Evolutionary conservation across 2,797 vertebrate genomes (phyloP).

Genomic region (Propithecus deckenii): DNA sequence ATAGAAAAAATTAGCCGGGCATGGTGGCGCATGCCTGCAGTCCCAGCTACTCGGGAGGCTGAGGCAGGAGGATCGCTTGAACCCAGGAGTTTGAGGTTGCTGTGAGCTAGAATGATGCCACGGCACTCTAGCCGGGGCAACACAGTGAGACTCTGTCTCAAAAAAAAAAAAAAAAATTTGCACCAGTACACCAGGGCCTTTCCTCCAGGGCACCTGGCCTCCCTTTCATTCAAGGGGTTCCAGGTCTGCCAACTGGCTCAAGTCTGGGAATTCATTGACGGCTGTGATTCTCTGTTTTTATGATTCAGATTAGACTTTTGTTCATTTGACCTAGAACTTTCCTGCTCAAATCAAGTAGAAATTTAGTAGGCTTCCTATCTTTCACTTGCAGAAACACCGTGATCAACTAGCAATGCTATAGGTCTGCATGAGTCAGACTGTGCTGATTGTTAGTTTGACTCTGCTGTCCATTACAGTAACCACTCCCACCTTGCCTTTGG

Average conservation of each 20-base stretch:
- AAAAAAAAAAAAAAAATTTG: neutral
- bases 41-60: too few relatives aligned
- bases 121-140: too few relatives aligned
- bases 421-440: neutral
- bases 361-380: neutral
- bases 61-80: too few relatives aligned
- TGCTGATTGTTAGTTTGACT: neutral
- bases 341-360: neutral
- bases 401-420: neutral
- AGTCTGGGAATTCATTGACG: neutral
- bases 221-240: neutral
- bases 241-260: neutral
- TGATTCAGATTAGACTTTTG: neutral
- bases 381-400: neutral
- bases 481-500: neutral
- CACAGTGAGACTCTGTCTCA: too few relatives aligned
- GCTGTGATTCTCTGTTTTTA: neutral
- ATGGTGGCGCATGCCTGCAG: too few relatives aligned
- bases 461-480: neutral
- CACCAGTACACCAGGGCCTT: neutral
- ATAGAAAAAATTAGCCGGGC: too few relatives aligned
- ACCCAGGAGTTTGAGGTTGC: too few relatives aligned
- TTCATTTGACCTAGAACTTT: neutral
- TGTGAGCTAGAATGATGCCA: too few relatives aligned
- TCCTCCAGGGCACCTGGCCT: neutral